These are phyloP conservation scores for Pseudococcus longispinus DNA, from an alignment of 2,888 invertebrate genomes.

Conservation along the genomic window DNA sequence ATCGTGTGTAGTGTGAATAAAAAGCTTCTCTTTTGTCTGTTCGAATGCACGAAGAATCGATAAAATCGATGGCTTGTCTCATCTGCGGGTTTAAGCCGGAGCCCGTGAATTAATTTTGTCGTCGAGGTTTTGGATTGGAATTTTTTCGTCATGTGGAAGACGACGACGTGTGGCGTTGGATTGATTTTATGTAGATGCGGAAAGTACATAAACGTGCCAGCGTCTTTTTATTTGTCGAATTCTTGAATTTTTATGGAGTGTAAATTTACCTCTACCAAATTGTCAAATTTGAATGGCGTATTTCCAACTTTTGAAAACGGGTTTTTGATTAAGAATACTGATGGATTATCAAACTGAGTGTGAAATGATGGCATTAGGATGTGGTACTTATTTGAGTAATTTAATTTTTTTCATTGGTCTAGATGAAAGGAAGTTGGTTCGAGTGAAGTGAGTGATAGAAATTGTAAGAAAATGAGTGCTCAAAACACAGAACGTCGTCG, in stretches of 20 bases:
- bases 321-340: not conserved
- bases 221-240: not conserved
- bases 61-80: not conserved
- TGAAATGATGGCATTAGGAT: not conserved
- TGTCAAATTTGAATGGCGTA: not conserved
- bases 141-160: no score
- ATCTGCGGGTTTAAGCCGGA: not conserved
- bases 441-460: no score
- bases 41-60: not conserved
- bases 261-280: not conserved
- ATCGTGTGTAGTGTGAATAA: not conserved
- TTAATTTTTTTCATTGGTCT: no score
- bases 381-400: no score
- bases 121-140: no score
- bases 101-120: not conserved
- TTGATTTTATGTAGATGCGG: not conserved
- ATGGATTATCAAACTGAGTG: not conserved
- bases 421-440: no score
- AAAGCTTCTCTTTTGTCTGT: not conserved
- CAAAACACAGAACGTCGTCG: no score
- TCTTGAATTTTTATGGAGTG: not conserved
- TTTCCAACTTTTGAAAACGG: not conserved
- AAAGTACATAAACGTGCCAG: not conserved
- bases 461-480: no score
- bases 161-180: no score